Evolutionary conservation across 2,888 invertebrate genomes (phyloP), one percentile per base, ranked within the genome.

Genomic region (Diplazon laetatorius): DNA sequence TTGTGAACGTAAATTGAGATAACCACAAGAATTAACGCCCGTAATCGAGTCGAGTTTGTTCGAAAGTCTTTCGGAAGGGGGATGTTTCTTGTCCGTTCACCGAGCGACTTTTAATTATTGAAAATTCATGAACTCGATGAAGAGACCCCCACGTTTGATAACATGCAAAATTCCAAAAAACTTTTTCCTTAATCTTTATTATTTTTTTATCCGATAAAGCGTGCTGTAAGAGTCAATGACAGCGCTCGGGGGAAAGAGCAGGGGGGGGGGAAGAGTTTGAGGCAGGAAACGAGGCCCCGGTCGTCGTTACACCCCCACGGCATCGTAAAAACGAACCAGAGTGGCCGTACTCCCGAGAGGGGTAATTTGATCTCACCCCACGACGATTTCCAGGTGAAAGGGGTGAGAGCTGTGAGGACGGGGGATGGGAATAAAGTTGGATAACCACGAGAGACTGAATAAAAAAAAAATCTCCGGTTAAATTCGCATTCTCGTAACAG

Each of bases 171-270:
- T 5, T 12, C 46, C 59, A 39, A 37, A 59, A 74, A 55, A n/a
- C n/a, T 52, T 71, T 78, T 75, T 60, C 57, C 55, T 55, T 62
- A 71, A 75, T 70, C 60, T 65, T 78, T 70, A 66, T 78, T 18
- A 75, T 66, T 65, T 78, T 70, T 71, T 78, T 18, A 75, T 66
- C 71, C 74, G 74, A 78, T 71, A 55, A 66, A 71, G 22, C 39
- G 44, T 63, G 37, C 37, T 39, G 48, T 9, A 62, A 69, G 69
- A 6, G 22, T 1, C 50, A 22, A 50, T n/a, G 22, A 50, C 10
- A 20, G 6, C 18, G n/a, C 37, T 18, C 30, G 50, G 16, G 37
- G 52, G n/a, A n/a, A n/a, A n/a, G n/a, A n/a, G n/a, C n/a, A n/a
- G n/a, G n/a, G n/a, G n/a, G n/a, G n/a, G n/a, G n/a, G n/a, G n/a